These are phyloP conservation scores for Apodemia duryi DNA, from an alignment of 2,888 invertebrate genomes.

Conservation along the genomic window DNA sequence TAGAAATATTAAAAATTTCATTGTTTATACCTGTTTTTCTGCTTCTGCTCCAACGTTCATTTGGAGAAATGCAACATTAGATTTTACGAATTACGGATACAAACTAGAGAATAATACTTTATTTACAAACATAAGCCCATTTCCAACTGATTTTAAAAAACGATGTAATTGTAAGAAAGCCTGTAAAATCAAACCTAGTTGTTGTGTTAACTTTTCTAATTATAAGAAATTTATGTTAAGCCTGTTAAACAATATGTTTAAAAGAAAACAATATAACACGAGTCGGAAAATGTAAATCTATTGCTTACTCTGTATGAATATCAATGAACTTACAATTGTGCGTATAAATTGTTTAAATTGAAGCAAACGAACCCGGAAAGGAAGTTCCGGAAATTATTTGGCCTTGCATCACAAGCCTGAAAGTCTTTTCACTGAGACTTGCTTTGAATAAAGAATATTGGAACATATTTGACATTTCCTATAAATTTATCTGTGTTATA, in stretches of 20 bases:
- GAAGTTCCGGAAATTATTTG: slow-evolving; percentile 11
- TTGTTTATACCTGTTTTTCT: too few relatives aligned
- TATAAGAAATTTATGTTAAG: background rate
- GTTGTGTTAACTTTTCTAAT: background rate
- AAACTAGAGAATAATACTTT: too few relatives aligned
- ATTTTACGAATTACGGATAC: too few relatives aligned
- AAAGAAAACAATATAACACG: slow-evolving; percentile 5
- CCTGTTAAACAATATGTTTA: background rate
- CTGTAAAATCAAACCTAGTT: too few relatives aligned
- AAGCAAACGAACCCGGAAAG: slow-evolving; percentile 11
- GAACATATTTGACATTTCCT: slow-evolving; percentile 8
- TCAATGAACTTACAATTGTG: slow-evolving; percentile 14
- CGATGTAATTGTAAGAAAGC: too few relatives aligned
- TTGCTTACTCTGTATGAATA: slow-evolving; percentile 13
- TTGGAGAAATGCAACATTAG: too few relatives aligned
- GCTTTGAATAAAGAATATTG: slow-evolving; percentile 6
- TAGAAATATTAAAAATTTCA: too few relatives aligned
- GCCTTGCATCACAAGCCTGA: slow-evolving; percentile 1
- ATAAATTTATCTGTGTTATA: background rate
- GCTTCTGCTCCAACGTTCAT: too few relatives aligned
- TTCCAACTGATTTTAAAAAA: too few relatives aligned
- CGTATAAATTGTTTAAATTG: slow-evolving; percentile 14
- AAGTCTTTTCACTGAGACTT: background rate
- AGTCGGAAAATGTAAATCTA: slow-evolving; percentile 9
- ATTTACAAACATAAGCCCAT: too few relatives aligned